A percentile compares a stretch with the other conserved stretches of the same genome.
Conservation (phyloP, 2,888 invertebrate genomes). For the Diarsia rubi region DNA sequence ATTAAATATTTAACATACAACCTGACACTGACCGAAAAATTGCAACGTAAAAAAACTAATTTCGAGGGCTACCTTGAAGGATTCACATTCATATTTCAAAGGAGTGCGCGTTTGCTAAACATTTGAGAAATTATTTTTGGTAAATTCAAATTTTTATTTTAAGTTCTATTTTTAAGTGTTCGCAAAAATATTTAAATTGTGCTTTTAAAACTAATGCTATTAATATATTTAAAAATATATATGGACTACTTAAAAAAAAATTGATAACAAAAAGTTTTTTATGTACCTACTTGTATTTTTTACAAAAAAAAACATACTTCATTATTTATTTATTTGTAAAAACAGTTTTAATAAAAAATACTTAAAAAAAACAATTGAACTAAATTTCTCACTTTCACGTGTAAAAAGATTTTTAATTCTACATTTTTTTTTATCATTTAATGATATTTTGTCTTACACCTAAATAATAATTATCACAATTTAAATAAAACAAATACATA, state of each 20-base stretch:
- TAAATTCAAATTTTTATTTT: not conserved
- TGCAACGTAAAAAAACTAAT: no score
- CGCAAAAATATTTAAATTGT: constrained; percentile 15
- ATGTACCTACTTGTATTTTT: not conserved
- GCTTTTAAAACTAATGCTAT: constrained; percentile 16
- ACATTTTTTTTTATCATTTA: constrained; percentile 57
- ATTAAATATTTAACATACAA: no score
- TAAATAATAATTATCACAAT: constrained; percentile 53
- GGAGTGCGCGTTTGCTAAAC: no score
- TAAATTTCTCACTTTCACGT: not conserved
- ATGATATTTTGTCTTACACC: constrained; percentile 54
- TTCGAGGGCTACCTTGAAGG: no score
- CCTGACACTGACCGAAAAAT: no score
- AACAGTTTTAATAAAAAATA: not conserved
- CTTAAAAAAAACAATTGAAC: not conserved
- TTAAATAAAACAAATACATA: constrained; percentile 31
- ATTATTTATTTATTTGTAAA: not conserved
- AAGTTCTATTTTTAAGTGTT: constrained; percentile 3
- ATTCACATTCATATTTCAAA: no score
- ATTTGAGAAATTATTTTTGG: no score
- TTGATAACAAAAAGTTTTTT: not conserved
- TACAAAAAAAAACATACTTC: not conserved
- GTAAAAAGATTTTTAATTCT: not conserved
- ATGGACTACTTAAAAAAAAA: not conserved
- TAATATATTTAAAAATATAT: not conserved